Evolutionary conservation across 1,140 invertebrate species (phyloP), one percentile per base, ranked within the genome.

Genomic region (Heterodera carotae): DNA sequence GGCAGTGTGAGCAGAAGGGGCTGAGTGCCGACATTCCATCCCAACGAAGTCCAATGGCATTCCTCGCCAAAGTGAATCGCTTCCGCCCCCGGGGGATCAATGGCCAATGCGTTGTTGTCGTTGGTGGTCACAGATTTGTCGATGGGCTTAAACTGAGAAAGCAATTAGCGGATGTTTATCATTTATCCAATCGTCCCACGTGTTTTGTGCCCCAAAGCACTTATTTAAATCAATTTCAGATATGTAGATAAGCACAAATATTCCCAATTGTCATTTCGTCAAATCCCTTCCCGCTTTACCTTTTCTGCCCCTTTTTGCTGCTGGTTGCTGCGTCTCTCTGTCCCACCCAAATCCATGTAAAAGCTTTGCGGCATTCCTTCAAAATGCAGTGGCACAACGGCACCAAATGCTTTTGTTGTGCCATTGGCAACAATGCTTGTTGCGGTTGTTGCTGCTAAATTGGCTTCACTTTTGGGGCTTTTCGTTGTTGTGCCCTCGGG

Each of bases 1-100:
- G 84, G 84, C 6, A 86, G 71, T 43, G 84, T 86, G 25, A 86
- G 74, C 43, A 86, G 33, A 33, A 86, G 48, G 4, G 86, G 86
- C 62, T 86, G 84, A 64, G 82, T 80, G 1, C 85, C 84, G 1
- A 72, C 84, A 70, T 87, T 84, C 84, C 84, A 85, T 6, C 83
- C 85, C 60, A 86, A 67, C 34, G 84, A 73, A 22, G 12, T 27
- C 34, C 34, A 25, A 33, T 64, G 36, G 66, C 34, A 31, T 33
- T 56, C 27, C 25, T 62, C 64, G 59, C 27, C 34, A 29, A 25
- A 15, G 25, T 10, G 36, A 15, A 53, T n/a, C n/a, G 10, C 36
- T 72, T 43, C 29, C 29, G 62, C 29, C n/a, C n/a, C n/a, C 62
- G 27, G 25, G 2, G 29, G 62, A n/a, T 31, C 62, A 27, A 34